Evolutionary conservation across 2,888 invertebrate species (phyloP), one percentile per base, ranked within the genome.

Genomic region (Drepanosiphum platanoidis): DNA sequence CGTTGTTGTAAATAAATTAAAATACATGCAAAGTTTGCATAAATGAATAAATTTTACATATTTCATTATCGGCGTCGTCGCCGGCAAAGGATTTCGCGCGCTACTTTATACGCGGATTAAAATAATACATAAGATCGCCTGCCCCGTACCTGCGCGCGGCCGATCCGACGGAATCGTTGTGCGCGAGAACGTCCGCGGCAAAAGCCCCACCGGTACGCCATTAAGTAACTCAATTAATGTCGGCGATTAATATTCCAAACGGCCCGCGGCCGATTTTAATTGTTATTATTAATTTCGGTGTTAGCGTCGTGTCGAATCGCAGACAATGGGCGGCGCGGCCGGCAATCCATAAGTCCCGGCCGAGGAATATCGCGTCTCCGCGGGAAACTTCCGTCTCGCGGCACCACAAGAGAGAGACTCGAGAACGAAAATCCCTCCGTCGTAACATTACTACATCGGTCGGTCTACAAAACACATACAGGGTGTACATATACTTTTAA

Each of bases 241-340:
- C 13, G n/a, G 66, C 84, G 68, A 84, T 84, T 84, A 84, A 84
- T 84, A 84, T 84, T 84, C 84, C 58, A 84, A 84, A 84, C 58
- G 39, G 84, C 70, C 77, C 30, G 58, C 30, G 34, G 77, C 77
- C 75, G 34, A 84, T 75, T 84, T 83, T 83, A 83, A 77, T 84
- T 68, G 75, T 84, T 84, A 84, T 84, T 84, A 84, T 83, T 83
- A 83, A 83, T 83, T 83, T 75, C 66, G 46, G 83, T 83, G 46
- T 66, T 75, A 66, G 83, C 61, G 27, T 32, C n/a, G n/a, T 74
- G 66, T 36, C 74, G 83, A 77, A 68, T 84, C 39, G 27, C 36
- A 9, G 75, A 64, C 68, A n/a, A 11, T 1, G 32, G 52, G 39
- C 34, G n/a, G 72, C 7, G 13, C n/a, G n/a, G 5, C 68, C 15